These are phyloP conservation scores for Dufourea novaeangliae DNA, from an alignment of 1,140 invertebrate genomes.

Conservation along the genomic window DNA sequence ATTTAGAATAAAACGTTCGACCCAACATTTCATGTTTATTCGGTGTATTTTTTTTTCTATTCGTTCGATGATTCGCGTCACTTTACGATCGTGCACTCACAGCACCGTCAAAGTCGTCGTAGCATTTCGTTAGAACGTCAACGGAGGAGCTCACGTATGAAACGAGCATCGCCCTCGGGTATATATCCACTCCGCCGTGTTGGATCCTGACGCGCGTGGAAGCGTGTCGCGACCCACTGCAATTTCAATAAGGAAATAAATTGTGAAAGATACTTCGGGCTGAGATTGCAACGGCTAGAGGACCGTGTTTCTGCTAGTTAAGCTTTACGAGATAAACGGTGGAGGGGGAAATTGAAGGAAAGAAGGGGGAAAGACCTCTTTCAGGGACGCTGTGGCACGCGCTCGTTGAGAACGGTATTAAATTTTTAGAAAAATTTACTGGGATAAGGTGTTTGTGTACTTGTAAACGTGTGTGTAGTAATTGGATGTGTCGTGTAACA, in stretches of 20 bases:
- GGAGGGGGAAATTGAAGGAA: not conserved
- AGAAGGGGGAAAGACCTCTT: no score
- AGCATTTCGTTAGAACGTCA: constrained; percentile 13
- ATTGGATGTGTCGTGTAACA: no score
- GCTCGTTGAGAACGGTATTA: not conserved
- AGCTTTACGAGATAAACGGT: not conserved
- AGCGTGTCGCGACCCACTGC: constrained; percentile 2
- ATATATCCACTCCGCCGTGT: not conserved
- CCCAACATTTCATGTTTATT: no score
- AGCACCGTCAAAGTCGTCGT: not conserved
- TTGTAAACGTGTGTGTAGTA: no score
- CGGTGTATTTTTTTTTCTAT: not conserved
- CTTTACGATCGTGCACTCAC: not conserved
- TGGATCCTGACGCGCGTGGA: not conserved
- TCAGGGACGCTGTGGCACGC: not conserved
- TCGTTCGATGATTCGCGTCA: constrained; percentile 6
- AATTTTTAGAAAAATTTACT: no score
- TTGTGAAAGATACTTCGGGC: not conserved
- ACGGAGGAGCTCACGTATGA: not conserved
- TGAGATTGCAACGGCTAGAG: not conserved
- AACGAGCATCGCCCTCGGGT: not conserved
- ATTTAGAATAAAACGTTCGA: no score
- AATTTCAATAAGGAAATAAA: constrained; percentile 19
- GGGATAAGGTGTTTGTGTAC: no score
- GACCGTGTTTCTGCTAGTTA: not conserved